Conservation (phyloP, 2,888 invertebrate genomes). For the Mimachlamys varia region DNA sequence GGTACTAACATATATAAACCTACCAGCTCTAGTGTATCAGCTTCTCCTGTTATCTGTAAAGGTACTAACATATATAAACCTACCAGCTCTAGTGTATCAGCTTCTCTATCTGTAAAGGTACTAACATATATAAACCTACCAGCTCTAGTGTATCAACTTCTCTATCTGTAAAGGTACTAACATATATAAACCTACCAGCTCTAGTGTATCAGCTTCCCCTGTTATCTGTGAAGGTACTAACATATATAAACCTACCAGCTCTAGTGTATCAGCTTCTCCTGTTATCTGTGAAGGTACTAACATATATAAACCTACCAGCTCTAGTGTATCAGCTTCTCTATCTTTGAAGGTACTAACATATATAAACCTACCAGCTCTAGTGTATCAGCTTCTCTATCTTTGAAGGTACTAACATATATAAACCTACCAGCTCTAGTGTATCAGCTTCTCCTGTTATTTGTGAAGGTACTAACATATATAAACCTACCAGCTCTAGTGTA, state of each 20-base stretch:
- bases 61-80: constrained; percentile 76
- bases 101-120: constrained; percentile 60
- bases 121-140: constrained; percentile 76
- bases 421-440: constrained; percentile 78
- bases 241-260: constrained; percentile 79
- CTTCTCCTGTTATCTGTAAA: constrained; percentile 53
- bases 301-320: constrained; percentile 67
- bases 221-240: constrained; percentile 68
- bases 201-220: too few species aligned
- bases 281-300: constrained; percentile 77
- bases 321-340: constrained; percentile 80
- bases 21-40: too few species aligned
- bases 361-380: constrained; percentile 72
- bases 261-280: constrained; percentile 80
- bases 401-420: constrained; percentile 72
- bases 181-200: constrained; percentile 72
- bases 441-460: constrained; percentile 79
- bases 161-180: constrained; percentile 68
- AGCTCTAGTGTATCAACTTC: too few species aligned
- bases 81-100: constrained; percentile 48
- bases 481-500: neutral
- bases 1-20: constrained; percentile 61
- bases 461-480: constrained; percentile 72
- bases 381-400: constrained; percentile 80
- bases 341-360: constrained; percentile 76